Conservation (phyloP, 1,140 invertebrate genomes). For the Liolophura sinensis region DNA sequence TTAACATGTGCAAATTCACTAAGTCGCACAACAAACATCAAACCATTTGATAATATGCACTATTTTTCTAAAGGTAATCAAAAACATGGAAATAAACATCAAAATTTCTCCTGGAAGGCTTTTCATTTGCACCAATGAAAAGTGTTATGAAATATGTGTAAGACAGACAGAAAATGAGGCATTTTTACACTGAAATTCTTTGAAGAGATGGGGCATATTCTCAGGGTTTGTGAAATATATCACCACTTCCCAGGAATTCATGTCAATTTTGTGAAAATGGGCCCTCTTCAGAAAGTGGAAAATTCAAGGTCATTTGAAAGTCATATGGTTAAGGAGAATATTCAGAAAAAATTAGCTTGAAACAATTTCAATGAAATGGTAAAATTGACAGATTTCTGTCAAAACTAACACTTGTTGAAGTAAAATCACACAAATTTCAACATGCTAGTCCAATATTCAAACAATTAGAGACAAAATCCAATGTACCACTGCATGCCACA, state of each 20-base stretch:
- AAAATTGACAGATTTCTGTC: conserved; percentile 1
- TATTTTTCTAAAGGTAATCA: no score
- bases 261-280: conserved; percentile 52
- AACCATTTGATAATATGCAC: no score
- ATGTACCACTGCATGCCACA: background rate
- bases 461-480: background rate
- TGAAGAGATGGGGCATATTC: background rate
- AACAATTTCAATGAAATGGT: conserved; percentile 45
- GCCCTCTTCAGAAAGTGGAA: conserved; percentile 26
- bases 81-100: background rate
- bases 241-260: conserved; percentile 14
- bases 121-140: no score
- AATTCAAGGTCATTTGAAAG: conserved; percentile 30
- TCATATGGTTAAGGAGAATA: conserved; percentile 10
- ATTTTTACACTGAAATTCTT: background rate
- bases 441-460: background rate
- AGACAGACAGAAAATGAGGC: background rate
- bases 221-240: background rate
- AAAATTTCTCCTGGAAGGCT: background rate
- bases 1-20: no score
- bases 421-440: background rate
- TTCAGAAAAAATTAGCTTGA: conserved; percentile 32
- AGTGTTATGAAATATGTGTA: no score
- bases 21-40: no score
- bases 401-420: background rate